Conservation (phyloP, 2,888 invertebrate genomes). For the Xiphydria camelus region DNA sequence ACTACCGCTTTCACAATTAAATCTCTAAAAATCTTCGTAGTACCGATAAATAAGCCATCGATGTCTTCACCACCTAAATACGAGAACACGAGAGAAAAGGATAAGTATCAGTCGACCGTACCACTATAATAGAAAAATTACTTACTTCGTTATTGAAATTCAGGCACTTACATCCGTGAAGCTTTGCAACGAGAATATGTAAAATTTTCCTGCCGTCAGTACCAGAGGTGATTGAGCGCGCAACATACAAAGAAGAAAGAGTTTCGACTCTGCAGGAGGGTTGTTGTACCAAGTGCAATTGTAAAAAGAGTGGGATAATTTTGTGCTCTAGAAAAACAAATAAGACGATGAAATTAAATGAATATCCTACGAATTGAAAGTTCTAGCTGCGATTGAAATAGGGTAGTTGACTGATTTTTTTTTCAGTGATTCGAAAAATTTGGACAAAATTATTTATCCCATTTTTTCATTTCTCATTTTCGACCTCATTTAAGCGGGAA, state of each 20-base stretch:
- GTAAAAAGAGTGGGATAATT: conserved; percentile 57
- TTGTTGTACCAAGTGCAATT: conserved; percentile 57
- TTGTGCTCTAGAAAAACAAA: conserved; percentile 49
- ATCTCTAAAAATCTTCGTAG: conserved; percentile 2
- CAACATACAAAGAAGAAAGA: conserved; percentile 57
- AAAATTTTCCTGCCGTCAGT: conserved; percentile 60
- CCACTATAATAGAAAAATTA: too few relatives aligned
- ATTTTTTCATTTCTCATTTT: too few relatives aligned
- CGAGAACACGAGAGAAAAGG: background rate
- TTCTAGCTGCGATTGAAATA: too few relatives aligned
- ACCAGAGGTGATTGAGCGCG: conserved; percentile 59
- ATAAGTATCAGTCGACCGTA: background rate
- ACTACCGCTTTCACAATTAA: too few relatives aligned
- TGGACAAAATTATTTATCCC: too few relatives aligned
- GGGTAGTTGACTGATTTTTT: too few relatives aligned
- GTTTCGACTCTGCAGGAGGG: conserved; percentile 50
- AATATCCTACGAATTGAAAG: too few relatives aligned
- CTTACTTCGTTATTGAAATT: background rate
- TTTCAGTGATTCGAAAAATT: too few relatives aligned
- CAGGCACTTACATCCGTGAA: conserved; percentile 57
- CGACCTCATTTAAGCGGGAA: too few relatives aligned
- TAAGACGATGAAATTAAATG: background rate
- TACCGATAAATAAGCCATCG: conserved; percentile 8
- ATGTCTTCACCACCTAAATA: conserved; percentile 12
- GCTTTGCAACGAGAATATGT: conserved; percentile 59